phyloP scores from a whole-genome alignment of 1,140 invertebrate genomes.

The Ceratina australensis region DNA sequence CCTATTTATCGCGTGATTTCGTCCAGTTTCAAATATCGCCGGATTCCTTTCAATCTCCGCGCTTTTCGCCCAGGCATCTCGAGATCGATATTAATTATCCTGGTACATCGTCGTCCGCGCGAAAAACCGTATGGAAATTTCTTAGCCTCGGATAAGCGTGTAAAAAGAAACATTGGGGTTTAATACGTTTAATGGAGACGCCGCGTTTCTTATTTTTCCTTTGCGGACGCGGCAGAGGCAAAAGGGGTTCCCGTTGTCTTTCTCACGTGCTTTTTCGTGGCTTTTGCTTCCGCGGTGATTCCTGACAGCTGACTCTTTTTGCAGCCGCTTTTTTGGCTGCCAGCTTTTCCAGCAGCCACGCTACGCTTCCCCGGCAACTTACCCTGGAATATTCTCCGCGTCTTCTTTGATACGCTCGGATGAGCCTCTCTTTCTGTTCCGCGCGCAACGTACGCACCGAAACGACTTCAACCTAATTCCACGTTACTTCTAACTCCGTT shows the following conservation, averaged over 20 bases:
- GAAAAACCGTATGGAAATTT: too few species aligned
- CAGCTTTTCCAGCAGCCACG: constrained; percentile 6
- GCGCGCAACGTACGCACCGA: too few species aligned
- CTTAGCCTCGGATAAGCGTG: too few species aligned
- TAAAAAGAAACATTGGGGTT: neutral
- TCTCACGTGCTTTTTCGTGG: neutral
- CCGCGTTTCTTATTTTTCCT: neutral
- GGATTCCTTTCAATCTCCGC: neutral
- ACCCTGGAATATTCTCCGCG: constrained; percentile 15
- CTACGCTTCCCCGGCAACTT: neutral
- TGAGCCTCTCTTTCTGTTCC: neutral
- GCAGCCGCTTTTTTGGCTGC: neutral
- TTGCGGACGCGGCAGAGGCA: neutral
- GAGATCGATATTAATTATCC: neutral
- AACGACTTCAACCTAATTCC: too few species aligned
- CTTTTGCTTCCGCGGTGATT: constrained; percentile 22
- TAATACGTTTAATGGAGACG: constrained; percentile 21
- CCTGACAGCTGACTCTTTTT: constrained; percentile 28
- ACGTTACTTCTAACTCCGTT: too few species aligned
- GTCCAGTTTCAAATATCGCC: constrained; percentile 4
- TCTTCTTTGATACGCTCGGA: constrained; percentile 15
- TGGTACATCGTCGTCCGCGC: too few species aligned
- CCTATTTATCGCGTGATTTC: constrained; percentile 40
- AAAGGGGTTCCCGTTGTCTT: constrained; percentile 13
- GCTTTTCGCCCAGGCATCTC: too few species aligned